phyloP scores from a whole-genome alignment of 2,797 vertebrate genomes.

The Orientallactaga sibirica region DNA sequence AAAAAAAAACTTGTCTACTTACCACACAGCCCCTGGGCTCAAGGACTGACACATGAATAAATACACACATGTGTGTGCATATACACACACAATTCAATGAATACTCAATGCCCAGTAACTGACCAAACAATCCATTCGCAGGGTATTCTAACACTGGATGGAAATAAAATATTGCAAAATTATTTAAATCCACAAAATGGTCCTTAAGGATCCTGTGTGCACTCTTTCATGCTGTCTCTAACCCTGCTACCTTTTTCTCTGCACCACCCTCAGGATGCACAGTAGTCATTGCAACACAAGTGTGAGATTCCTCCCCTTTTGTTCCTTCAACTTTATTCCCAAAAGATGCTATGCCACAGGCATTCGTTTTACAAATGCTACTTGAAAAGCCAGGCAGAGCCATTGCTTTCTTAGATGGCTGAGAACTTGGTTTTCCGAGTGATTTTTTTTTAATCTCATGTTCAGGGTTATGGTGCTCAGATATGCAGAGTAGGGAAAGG shows the following conservation, averaged over 20 bases:
- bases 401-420: slow-evolving; percentile 52
- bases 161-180: slow-evolving; percentile 34
- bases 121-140: not conserved
- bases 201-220: not conserved
- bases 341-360: slow-evolving; percentile 43
- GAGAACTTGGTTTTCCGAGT: slow-evolving; percentile 26
- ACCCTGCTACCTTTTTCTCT: not conserved
- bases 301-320: slow-evolving; percentile 55
- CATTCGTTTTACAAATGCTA: slow-evolving; percentile 70
- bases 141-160: not conserved
- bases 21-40: not conserved
- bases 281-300: not conserved
- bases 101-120: not conserved
- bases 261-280: not conserved
- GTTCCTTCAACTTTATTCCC: slow-evolving; percentile 53
- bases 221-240: not conserved
- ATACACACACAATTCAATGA: not conserved
- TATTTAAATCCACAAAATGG: not conserved
- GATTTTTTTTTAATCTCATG: slow-evolving; percentile 32
- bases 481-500: not conserved
- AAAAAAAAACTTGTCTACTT: not conserved
- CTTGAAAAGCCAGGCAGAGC: slow-evolving; percentile 48
- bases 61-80: not conserved
- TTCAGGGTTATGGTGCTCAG: slow-evolving; percentile 34
- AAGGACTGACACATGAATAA: not conserved